Evolutionary conservation across 2,113 vertebrate genomes (phyloP).

Genomic region (Sphyrna mokarran): DNA sequence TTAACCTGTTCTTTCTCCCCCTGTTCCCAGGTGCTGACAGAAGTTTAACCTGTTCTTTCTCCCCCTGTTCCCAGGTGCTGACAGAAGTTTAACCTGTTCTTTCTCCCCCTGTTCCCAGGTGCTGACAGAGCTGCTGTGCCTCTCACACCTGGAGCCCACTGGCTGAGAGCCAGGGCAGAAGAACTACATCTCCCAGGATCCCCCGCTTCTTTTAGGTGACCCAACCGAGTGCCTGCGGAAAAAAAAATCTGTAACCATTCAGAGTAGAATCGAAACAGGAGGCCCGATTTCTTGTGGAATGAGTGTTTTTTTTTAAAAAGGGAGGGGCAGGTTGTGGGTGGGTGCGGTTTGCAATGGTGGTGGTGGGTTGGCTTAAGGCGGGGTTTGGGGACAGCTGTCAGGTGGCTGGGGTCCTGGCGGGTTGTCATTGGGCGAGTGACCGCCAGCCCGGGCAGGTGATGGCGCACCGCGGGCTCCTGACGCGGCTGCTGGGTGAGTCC

Average conservation of each 20-base stretch:
- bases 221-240: not conserved
- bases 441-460: not conserved
- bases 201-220: not conserved
- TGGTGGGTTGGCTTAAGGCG: not conserved
- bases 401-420: not conserved
- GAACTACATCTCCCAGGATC: constrained; percentile 1
- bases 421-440: constrained; percentile 43
- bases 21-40: not conserved
- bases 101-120: not conserved
- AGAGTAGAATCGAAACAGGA: no score
- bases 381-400: not conserved
- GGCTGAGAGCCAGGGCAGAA: not conserved
- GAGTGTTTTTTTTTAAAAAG: no score
- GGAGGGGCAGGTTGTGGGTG: not conserved
- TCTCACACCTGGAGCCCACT: not conserved
- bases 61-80: not conserved
- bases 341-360: no score
- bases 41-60: not conserved
- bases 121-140: not conserved
- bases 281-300: not conserved
- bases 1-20: not conserved
- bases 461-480: constrained; percentile 53
- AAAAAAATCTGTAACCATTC: not conserved
- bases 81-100: not conserved
- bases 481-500: constrained; percentile 65